Conservation (phyloP, 2,888 invertebrate species). For the Doris montereyensis region DNA sequence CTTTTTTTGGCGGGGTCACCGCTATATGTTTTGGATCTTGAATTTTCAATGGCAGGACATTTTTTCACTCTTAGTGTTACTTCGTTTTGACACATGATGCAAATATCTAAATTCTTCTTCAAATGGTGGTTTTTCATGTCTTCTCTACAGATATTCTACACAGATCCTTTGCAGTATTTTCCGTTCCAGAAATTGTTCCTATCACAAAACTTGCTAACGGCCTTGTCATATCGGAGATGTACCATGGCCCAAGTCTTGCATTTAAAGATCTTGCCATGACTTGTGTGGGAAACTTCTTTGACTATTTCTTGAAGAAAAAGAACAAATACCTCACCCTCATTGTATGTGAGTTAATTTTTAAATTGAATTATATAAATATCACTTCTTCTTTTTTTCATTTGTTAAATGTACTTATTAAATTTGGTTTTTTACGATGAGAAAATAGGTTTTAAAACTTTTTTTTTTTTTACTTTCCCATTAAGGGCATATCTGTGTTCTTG, state of each 20-base stretch:
- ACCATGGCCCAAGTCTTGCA: slow-evolving; percentile 74
- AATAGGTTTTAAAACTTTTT: no score
- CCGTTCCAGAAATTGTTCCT: slow-evolving; percentile 60
- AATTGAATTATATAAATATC: not conserved
- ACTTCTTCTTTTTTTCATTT: not conserved
- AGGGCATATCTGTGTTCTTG: no score
- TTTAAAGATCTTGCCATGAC: slow-evolving; percentile 75
- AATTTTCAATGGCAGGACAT: no score
- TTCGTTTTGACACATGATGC: no score
- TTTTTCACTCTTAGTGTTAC: no score
- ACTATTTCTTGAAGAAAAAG: slow-evolving; percentile 70
- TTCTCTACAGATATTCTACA: slow-evolving; percentile 65
- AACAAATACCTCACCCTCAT: slow-evolving; percentile 68
- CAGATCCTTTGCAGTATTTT: slow-evolving; percentile 60
- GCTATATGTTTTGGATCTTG: no score
- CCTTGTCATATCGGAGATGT: slow-evolving; percentile 73
- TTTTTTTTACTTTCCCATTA: no score
- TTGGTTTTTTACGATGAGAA: no score
- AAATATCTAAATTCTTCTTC: no score
- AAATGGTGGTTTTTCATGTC: no score
- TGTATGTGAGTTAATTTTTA: slow-evolving; percentile 59
- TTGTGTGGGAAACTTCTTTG: slow-evolving; percentile 71
- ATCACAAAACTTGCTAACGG: slow-evolving; percentile 60
- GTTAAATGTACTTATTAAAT: not conserved
- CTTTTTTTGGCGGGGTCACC: no score